A percentile compares a stretch with the other conserved stretches of the same genome.
phyloP scores from a whole-genome alignment of 2,888 invertebrate species.

The Drosophila flavopinicola region DNA sequence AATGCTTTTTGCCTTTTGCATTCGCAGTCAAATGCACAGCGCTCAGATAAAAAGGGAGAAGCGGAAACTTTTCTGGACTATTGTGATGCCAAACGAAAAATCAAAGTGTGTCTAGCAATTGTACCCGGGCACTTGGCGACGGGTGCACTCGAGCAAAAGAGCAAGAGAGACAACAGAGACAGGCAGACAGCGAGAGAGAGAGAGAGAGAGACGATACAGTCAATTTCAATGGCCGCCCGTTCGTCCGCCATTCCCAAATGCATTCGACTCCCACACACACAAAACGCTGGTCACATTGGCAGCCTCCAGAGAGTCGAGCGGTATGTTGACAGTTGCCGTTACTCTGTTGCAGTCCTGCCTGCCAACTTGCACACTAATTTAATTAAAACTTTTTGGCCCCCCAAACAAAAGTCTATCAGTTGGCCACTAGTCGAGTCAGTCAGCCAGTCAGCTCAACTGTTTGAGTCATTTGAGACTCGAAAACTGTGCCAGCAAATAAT shows the following conservation, averaged over 20 bases:
- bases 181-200: neutral
- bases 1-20: slow-evolving; percentile 70
- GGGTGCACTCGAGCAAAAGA: slow-evolving; percentile 40
- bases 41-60: slow-evolving; percentile 43
- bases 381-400: slow-evolving; percentile 61
- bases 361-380: slow-evolving; percentile 65
- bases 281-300: slow-evolving; percentile 28
- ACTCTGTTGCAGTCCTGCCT: slow-evolving; percentile 42
- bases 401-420: slow-evolving; percentile 54
- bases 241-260: slow-evolving; percentile 15
- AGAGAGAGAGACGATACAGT: slow-evolving; percentile 29
- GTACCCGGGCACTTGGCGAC: slow-evolving; percentile 62
- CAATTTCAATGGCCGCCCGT: slow-evolving; percentile 42
- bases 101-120: slow-evolving; percentile 76
- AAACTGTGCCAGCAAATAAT: slow-evolving; percentile 38
- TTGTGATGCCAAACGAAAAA: slow-evolving; percentile 70
- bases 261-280: slow-evolving; percentile 22
- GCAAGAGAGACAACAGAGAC: no score
- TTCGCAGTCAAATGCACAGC: slow-evolving; percentile 62
- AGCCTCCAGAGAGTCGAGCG: slow-evolving; percentile 26
- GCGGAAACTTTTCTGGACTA: slow-evolving; percentile 61
- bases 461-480: slow-evolving; percentile 23
- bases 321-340: slow-evolving; percentile 48
- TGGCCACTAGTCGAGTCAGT: slow-evolving; percentile 28
- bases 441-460: no score